Conservation (phyloP, 2,888 invertebrate species). For the Zaprionus obscuricornis region DNA sequence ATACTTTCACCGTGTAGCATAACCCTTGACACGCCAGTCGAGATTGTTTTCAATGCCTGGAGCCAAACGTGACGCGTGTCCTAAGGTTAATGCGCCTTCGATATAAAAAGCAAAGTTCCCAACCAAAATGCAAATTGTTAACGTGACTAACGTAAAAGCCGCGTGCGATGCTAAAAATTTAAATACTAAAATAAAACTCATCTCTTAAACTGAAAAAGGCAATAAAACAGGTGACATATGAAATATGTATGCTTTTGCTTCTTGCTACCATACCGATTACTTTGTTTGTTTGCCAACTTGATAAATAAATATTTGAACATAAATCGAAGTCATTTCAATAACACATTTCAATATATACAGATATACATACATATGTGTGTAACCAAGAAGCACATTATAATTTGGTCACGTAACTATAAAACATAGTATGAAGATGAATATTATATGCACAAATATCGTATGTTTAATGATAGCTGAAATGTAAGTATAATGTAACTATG, state of each 20-base stretch:
- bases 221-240: slow-evolving; percentile 31
- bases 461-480: too few relatives aligned
- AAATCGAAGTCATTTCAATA: too few relatives aligned
- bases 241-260: too few relatives aligned
- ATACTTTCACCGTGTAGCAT: slow-evolving; percentile 41
- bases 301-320: not conserved
- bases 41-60: slow-evolving; percentile 66
- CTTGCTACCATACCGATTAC: slow-evolving; percentile 4
- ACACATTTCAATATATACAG: too few relatives aligned
- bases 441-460: too few relatives aligned
- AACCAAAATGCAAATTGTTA: slow-evolving; percentile 71
- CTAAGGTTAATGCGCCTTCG: slow-evolving; percentile 66
- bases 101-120: slow-evolving; percentile 49
- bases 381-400: too few relatives aligned
- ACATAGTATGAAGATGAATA: too few relatives aligned
- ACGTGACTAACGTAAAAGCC: slow-evolving; percentile 60
- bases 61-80: slow-evolving; percentile 66
- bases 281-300: not conserved
- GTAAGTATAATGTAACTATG: too few relatives aligned
- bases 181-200: slow-evolving; percentile 40
- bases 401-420: too few relatives aligned
- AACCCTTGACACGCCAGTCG: slow-evolving; percentile 57
- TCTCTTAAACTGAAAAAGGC: slow-evolving; percentile 29
- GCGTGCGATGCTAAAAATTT: slow-evolving; percentile 44
- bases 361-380: too few relatives aligned